Conservation (phyloP, 2,113 vertebrate genomes). For the Coptodon bakossiorum region DNA sequence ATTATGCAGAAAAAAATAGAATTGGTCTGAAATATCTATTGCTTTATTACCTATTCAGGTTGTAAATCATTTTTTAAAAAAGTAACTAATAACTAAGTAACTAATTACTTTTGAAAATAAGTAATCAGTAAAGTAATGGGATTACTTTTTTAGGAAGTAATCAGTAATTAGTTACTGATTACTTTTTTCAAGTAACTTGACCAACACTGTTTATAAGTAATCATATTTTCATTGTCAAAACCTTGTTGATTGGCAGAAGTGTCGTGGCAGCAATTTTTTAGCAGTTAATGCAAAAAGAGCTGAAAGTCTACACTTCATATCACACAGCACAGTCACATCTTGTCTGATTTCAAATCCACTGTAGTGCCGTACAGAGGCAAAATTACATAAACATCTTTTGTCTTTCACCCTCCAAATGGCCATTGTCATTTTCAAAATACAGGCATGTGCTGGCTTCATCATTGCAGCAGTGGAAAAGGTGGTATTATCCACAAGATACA, state of each 20-base stretch:
- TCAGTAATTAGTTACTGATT: neutral
- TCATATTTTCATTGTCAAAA: neutral
- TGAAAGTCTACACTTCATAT: neutral
- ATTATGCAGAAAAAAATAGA: neutral
- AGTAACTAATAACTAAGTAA: neutral
- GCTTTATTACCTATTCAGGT: neutral
- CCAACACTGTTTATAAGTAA: neutral
- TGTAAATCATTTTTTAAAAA: accelerated
- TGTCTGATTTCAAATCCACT: neutral
- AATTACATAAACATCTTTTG: neutral
- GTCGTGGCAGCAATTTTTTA: neutral
- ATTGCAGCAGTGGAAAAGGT: neutral
- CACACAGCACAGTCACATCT: neutral
- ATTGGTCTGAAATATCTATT: neutral
- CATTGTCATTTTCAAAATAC: neutral
- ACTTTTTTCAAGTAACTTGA: neutral
- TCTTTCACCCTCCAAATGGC: neutral
- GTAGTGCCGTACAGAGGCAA: neutral
- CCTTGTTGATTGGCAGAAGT: neutral
- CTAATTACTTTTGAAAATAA: neutral
- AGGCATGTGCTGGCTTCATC: neutral
- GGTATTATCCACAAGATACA: neutral
- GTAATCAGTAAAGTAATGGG: neutral
- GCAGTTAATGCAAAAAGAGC: neutral
- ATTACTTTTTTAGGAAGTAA: neutral